These are phyloP conservation scores for Eilema caniola DNA, from an alignment of 2,888 invertebrate species.

Conservation along the genomic window DNA sequence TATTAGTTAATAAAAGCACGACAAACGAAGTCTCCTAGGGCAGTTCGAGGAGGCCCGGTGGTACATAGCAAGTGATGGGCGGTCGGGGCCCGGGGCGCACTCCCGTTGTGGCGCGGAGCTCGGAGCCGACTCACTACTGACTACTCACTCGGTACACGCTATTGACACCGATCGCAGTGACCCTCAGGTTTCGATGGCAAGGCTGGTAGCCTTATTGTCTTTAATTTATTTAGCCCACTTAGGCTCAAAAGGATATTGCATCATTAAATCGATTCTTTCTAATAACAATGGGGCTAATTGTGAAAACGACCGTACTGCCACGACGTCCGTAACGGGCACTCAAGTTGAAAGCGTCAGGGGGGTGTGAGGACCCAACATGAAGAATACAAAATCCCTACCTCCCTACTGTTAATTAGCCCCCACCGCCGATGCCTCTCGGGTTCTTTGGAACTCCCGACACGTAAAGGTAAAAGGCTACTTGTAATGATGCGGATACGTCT, in stretches of 20 bases:
- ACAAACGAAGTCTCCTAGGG: no score
- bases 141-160: no score
- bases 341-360: not conserved
- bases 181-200: slow-evolving; percentile 14
- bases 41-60: no score
- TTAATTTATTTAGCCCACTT: slow-evolving; percentile 28
- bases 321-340: not conserved
- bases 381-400: not conserved
- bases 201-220: slow-evolving; percentile 38
- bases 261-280: slow-evolving; percentile 19
- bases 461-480: no score
- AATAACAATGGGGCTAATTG: slow-evolving; percentile 15
- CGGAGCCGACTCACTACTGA: no score
- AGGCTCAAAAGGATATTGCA: slow-evolving; percentile 31
- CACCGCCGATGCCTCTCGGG: no score
- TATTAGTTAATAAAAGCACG: not conserved
- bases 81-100: no score
- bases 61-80: no score
- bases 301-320: slow-evolving; percentile 11
- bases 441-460: no score
- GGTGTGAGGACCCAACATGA: not conserved
- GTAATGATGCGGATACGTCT: no score
- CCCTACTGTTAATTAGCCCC: no score
- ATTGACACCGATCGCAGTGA: not conserved
- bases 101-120: no score